Percentiles rank a stretch among this genome's conserved stretches.
Evolutionary conservation across 1,140 invertebrate species (phyloP).

Genomic region (Aricia agestis): DNA sequence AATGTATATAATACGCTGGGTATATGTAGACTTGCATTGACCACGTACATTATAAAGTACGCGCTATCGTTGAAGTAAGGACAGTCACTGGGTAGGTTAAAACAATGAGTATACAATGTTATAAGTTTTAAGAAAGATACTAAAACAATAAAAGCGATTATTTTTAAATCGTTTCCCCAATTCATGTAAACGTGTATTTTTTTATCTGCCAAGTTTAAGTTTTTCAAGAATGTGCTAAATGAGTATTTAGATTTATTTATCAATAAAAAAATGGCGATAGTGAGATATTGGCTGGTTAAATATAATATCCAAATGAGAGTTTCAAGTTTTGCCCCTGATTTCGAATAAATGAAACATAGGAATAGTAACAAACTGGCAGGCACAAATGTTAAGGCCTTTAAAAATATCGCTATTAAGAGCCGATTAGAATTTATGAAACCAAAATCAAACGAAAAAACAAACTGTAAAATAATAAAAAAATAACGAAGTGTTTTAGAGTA

Average conservation of each 20-base stretch:
- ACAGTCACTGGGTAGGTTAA: neutral
- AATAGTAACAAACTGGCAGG: neutral
- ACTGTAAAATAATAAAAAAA: neutral
- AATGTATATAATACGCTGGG: neutral
- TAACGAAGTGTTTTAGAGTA: neutral
- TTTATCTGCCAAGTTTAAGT: neutral
- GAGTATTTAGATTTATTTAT: neutral
- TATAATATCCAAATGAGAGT: neutral
- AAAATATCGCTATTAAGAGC: neutral
- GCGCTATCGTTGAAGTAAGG: neutral
- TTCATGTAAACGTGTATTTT: neutral
- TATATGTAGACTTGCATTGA: neutral
- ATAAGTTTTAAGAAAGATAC: neutral
- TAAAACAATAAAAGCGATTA: neutral
- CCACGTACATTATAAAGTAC: neutral
- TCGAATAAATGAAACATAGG: slow-evolving; percentile 1
- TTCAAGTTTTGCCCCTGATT: neutral
- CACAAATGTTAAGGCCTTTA: neutral
- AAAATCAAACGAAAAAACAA: slow-evolving; percentile 10
- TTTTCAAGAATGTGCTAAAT: neutral
- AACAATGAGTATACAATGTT: neutral
- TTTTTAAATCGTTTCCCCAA: neutral
- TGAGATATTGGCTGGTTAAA: neutral
- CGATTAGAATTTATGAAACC: neutral
- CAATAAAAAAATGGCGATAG: neutral